Evolutionary conservation across 2,113 vertebrate species (phyloP), one percentile per base, ranked within the genome.

Genomic region (Callopanchax toddi): DNA sequence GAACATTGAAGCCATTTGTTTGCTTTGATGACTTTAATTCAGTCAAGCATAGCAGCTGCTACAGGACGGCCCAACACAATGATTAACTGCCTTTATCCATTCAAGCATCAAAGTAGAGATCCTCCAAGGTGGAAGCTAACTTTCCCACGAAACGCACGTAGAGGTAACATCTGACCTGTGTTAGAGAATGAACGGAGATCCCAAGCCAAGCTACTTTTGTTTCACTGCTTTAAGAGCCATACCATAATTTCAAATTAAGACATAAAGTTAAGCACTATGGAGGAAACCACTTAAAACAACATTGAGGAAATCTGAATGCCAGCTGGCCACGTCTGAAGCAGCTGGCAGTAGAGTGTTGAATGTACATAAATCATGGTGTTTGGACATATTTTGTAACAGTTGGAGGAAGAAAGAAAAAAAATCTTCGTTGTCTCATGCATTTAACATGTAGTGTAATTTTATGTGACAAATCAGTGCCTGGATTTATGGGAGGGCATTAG

Each of bases 231-330:
- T 71, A 66, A 74, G 82, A 81, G 78, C 51, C 34, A n/a, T 76
- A 81, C 73, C 59, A 29, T 80, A 32, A 61, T 84, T 84, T 74
- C 58, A 78, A 25, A 87, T 85, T 87, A 73, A 83, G 69, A 76
- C 68, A 78, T 48, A 80, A 67, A 85, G 60, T 75, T 60, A 84
- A 86, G 76, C 71, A 55, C 75, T 62, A 84, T 87, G 83, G 83
- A 82, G 84, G 88, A 84, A 90, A 89, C 72, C 84, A 65, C 78
- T 86, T 86, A 83, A 76, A 84, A 89, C 80, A 90, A 83, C 80
- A 89, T 26, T 58, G 60, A 57, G 62, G 76, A 60, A 69, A 84
- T 58, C 39, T 48, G 56, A 77, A 70, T 66, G 45, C 67, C 84
- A 76, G 70, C 75, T 87, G 75, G 77, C 58, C 67, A 62, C 45